Percentiles rank a stretch among this genome's conserved stretches.
Evolutionary conservation across 1,140 invertebrate species (phyloP).

Genomic region (Pseudomyrmex flavicornis): DNA sequence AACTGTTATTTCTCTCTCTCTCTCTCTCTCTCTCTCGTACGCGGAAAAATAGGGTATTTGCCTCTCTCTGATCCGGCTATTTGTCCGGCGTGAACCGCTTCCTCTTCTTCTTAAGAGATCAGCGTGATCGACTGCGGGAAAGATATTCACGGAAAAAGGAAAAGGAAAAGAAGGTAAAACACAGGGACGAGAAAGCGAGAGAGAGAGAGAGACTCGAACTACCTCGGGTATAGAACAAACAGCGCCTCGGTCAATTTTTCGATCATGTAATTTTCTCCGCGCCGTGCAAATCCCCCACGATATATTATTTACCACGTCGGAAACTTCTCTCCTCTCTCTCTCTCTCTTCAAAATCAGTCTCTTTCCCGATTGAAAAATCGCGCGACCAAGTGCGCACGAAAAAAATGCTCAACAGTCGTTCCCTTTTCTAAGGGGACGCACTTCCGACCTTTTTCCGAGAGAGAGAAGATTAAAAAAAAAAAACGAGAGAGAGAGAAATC

Average conservation of each 20-base stretch:
- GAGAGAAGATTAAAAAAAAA: neutral
- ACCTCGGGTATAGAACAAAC: slow-evolving; percentile 34
- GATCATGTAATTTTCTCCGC: slow-evolving; percentile 62
- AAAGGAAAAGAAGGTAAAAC: slow-evolving; percentile 19
- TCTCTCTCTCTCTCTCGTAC: too few species aligned
- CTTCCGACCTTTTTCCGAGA: too few species aligned
- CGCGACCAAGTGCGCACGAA: too few species aligned
- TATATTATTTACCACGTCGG: slow-evolving; percentile 52
- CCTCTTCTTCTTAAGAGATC: neutral
- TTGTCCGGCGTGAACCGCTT: neutral
- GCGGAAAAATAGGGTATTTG: neutral
- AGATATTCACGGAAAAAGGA: slow-evolving; percentile 14
- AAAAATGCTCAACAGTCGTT: neutral
- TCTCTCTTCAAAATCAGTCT: too few species aligned
- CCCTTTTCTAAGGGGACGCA: neutral
- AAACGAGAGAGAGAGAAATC: neutral
- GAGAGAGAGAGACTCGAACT: neutral
- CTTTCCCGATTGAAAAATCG: neutral
- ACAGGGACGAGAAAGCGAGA: neutral
- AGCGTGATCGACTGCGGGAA: neutral
- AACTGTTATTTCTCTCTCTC: too few species aligned
- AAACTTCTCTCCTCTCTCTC: too few species aligned
- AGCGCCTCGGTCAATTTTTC: slow-evolving; percentile 75
- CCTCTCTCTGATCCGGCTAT: neutral
- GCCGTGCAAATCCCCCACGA: slow-evolving; percentile 62